phyloP scores from a whole-genome alignment of 1,140 invertebrate species.

The Ceratosolen solmsi region DNA sequence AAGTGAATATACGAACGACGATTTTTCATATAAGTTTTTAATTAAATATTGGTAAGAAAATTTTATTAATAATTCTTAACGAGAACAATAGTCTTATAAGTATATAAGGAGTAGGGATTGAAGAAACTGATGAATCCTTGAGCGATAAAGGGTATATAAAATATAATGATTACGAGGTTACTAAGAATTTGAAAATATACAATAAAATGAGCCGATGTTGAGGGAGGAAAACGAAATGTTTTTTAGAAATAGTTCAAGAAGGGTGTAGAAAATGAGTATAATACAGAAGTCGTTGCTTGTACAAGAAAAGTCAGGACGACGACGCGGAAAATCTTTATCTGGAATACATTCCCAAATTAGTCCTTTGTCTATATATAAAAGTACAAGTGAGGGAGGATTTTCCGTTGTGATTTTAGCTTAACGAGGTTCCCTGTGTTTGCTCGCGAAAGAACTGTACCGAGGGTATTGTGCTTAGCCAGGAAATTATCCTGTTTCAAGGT shows the following conservation, averaged over 20 bases:
- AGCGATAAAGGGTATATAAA: no score
- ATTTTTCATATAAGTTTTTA: no score
- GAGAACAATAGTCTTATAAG: no score
- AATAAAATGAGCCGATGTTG: not conserved
- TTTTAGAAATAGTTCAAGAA: slow-evolving; percentile 26
- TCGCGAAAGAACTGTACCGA: slow-evolving; percentile 6
- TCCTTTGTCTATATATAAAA: slow-evolving; percentile 37
- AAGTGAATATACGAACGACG: no score
- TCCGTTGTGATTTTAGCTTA: slow-evolving; percentile 40
- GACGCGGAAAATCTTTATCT: slow-evolving; percentile 40
- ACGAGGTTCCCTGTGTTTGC: slow-evolving; percentile 39
- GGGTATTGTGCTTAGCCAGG: not conserved
- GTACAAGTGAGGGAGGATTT: not conserved
- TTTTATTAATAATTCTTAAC: no score
- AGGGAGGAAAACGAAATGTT: not conserved
- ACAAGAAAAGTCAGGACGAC: slow-evolving; percentile 6
- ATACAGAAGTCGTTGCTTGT: not conserved
- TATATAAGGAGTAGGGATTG: no score
- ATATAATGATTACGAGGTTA: no score
- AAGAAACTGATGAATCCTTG: no score
- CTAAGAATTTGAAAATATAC: not conserved
- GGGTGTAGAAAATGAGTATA: slow-evolving; percentile 19
- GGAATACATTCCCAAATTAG: slow-evolving; percentile 40
- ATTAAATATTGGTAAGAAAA: no score
- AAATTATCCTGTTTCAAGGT: slow-evolving; percentile 23